A percentile compares a stretch with the other conserved stretches of the same genome.
These are phyloP conservation scores for Microctonus aethiopoides DNA, from an alignment of 2,888 invertebrate species.

Conservation along the genomic window DNA sequence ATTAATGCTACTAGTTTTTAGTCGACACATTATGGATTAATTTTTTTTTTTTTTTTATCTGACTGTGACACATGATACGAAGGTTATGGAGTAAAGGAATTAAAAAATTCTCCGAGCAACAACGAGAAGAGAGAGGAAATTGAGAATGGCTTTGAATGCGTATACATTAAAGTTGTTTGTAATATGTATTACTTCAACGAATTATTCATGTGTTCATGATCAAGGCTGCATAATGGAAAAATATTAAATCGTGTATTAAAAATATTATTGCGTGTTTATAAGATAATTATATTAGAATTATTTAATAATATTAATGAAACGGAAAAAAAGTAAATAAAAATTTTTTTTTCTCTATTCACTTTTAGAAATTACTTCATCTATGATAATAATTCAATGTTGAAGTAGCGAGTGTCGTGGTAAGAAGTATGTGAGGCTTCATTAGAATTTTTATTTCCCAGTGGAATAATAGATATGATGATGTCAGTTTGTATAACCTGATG, in stretches of 20 bases:
- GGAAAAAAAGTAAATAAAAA: not conserved
- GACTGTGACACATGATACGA: not conserved
- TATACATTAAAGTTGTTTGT: constrained; percentile 12
- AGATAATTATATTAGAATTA: not conserved
- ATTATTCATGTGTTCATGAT: constrained; percentile 17
- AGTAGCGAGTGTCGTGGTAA: not conserved
- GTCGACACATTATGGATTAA: not conserved
- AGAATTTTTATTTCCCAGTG: not conserved
- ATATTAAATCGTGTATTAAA: not conserved
- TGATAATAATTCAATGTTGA: not conserved
- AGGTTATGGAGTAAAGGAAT: not conserved
- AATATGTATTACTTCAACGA: not conserved
- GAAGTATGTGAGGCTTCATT: not conserved
- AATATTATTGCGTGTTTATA: not conserved
- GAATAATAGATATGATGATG: not conserved
- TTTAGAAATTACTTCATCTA: not conserved
- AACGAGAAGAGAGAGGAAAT: not conserved
- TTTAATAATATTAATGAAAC: not conserved
- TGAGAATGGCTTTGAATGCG: not conserved
- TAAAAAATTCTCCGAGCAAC: not conserved
- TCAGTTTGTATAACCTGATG: not conserved
- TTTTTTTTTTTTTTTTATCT: not conserved
- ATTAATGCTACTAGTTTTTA: constrained; percentile 21
- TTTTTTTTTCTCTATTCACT: not conserved
- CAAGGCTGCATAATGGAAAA: not conserved